Evolutionary conservation across 2,888 invertebrate genomes (phyloP), one percentile per base, ranked within the genome.

Genomic region (Melipona beecheii): DNA sequence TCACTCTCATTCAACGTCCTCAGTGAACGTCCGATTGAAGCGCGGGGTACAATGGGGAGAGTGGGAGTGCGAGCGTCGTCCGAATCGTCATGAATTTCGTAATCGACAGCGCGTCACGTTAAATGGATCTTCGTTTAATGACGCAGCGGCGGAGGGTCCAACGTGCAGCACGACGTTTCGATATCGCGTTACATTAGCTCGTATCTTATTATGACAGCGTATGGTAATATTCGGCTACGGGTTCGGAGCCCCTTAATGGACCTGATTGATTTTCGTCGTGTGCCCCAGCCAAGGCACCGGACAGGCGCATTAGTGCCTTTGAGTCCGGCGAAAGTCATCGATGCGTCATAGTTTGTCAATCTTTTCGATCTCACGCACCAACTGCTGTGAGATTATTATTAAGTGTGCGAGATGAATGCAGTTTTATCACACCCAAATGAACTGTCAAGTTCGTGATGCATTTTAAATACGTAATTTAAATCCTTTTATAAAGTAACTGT

Each of bases 251-350:
- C 77, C 80, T 81, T 91, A 90, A 91, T 91, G 91, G 91, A 83
- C 69, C 72, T 87, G 90, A 91, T 88, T 90, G 90, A 91, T 91
- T 91, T 86, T 87, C 87, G 90, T 91, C 90, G 90, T 89, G 91
- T 86, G 90, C 85, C 88, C 60, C 81, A 76, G 84, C 66, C 74
- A 21, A 2, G 54, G 0, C 21, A 15, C 21, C 31, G 79, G 79
- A 83, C 86, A 64, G 75, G 78, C 77, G 81, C 87, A 89, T 89
- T 89, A 89, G 85, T 82, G 43, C 43, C 43, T 1, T 43, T 43
- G 36, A 43, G 43, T 9, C 9, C 43, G 43, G 43, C 43, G 43
- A 9, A 43, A 43, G 43, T 43, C 43, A 43, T 11, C 9, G 43
- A 43, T 43, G 11, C 43, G 43, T 43, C 43, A 9, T 2, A 9